Percentiles rank a stretch among this genome's conserved stretches.
Conservation (phyloP, 2,888 invertebrate genomes). For the Melolontha melolontha region DNA sequence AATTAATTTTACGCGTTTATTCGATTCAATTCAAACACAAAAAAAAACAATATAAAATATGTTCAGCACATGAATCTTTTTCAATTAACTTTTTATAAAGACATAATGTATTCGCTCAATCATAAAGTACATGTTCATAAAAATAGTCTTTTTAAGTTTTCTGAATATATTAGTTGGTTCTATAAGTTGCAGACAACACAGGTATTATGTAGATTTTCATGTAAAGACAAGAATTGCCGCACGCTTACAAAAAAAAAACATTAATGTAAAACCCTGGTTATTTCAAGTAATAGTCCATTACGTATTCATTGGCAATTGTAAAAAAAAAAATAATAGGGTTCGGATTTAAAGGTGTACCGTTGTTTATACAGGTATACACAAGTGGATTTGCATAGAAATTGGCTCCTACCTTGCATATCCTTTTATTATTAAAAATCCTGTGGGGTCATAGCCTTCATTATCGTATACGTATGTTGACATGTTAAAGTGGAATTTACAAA, state of each 20-base stretch:
- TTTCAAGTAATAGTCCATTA: conserved; percentile 24
- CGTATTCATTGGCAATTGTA: conserved; percentile 40
- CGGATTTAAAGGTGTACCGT: conserved; percentile 15
- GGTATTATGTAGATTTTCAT: conserved; percentile 2
- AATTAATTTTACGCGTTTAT: no score
- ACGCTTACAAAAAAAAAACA: no score
- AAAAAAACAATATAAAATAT: no score
- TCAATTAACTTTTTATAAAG: no score
- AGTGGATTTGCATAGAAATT: conserved; percentile 20
- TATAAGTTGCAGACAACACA: not conserved
- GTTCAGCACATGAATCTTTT: no score
- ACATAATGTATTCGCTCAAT: no score
- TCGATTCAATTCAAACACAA: no score
- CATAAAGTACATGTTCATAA: no score
- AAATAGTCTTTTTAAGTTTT: no score
- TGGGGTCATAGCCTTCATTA: not conserved
- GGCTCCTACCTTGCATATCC: not conserved
- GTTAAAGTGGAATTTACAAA: no score
- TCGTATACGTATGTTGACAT: no score
- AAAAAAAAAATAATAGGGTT: conserved; percentile 23
- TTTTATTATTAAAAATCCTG: conserved; percentile 3
- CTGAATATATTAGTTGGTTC: no score
- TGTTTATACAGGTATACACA: conserved; percentile 14
- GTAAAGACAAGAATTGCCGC: not conserved
- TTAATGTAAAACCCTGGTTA: not conserved